A percentile compares a stretch with the other conserved stretches of the same genome.
Evolutionary conservation across 2,797 vertebrate species (phyloP).

Genomic region (Helostoma temminkii): DNA sequence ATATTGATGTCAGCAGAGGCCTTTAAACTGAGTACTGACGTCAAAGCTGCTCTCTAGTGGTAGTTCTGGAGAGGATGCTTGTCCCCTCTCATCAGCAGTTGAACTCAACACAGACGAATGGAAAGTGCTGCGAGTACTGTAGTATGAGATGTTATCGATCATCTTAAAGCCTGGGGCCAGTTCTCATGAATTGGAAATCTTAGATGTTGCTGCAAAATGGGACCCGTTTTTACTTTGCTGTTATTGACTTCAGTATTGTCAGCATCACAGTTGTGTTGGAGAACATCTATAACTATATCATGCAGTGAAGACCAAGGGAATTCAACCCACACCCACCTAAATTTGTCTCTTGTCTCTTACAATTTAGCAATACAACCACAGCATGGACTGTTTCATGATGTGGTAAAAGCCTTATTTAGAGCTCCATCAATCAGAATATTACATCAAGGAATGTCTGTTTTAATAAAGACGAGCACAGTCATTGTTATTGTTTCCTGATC

Average conservation of each 20-base stretch:
- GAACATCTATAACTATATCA: slow-evolving; percentile 16
- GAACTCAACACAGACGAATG: slow-evolving; percentile 17
- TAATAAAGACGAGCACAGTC: slow-evolving; percentile 1
- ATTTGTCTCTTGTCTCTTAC: slow-evolving; percentile 34
- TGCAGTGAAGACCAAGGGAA: slow-evolving; percentile 3
- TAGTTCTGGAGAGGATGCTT: slow-evolving; percentile 37
- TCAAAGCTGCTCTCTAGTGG: slow-evolving; percentile 62
- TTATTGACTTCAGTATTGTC: slow-evolving; percentile 5
- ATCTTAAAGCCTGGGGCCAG: neutral
- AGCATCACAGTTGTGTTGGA: neutral
- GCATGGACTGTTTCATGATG: slow-evolving; percentile 9
- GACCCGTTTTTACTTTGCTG: slow-evolving; percentile 19
- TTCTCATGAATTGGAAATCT: slow-evolving; percentile 18
- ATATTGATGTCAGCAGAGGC: slow-evolving; percentile 43
- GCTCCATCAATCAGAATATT: slow-evolving; percentile 4
- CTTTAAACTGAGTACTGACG: slow-evolving; percentile 35
- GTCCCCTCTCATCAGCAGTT: slow-evolving; percentile 37
- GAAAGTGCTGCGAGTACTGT: slow-evolving; percentile 7
- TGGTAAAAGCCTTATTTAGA: neutral
- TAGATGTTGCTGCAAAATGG: slow-evolving; percentile 23
- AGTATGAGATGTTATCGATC: slow-evolving; percentile 14
- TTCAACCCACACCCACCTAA: slow-evolving; percentile 28
- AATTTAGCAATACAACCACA: slow-evolving; percentile 24
- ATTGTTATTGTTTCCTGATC: neutral
- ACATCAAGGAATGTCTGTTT: slow-evolving; percentile 1